These are phyloP conservation scores for Sakesphorus luctuosus DNA, from an alignment of 2,113 vertebrate species.

Conservation along the genomic window DNA sequence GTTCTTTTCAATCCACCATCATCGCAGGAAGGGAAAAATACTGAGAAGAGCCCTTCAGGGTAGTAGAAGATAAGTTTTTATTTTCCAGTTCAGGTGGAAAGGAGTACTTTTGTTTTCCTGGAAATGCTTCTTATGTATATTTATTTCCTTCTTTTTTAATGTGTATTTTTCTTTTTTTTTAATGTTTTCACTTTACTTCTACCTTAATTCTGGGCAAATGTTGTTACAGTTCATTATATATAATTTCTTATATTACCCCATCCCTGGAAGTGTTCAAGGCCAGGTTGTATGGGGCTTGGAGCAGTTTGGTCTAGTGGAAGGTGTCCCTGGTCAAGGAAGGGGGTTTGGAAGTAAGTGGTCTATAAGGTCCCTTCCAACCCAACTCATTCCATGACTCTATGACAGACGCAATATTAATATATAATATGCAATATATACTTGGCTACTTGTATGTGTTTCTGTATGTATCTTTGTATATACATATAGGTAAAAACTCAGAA, in stretches of 20 bases:
- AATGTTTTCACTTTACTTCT: neutral
- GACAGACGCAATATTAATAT: neutral
- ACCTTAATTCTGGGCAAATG: neutral
- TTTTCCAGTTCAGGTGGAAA: neutral
- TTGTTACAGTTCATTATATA: accelerated
- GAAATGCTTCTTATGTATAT: neutral
- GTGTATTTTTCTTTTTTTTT: neutral
- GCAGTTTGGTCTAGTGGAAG: neutral
- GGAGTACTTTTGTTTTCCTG: neutral
- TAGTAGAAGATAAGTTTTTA: neutral
- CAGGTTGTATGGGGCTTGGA: neutral
- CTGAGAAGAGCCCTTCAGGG: neutral
- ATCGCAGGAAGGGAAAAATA: neutral
- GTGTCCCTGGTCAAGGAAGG: neutral
- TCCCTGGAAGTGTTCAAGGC: neutral
- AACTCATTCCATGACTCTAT: neutral
- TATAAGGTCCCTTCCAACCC: neutral
- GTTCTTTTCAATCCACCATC: neutral
- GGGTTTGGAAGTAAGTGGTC: neutral
- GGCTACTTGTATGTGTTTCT: neutral
- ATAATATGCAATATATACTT: neutral
- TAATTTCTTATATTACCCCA: neutral
- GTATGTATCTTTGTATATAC: accelerated
- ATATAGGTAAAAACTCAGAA: neutral
- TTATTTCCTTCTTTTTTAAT: neutral